phyloP scores from a whole-genome alignment of 2,888 invertebrate genomes.

The Deilephila elpenor region DNA sequence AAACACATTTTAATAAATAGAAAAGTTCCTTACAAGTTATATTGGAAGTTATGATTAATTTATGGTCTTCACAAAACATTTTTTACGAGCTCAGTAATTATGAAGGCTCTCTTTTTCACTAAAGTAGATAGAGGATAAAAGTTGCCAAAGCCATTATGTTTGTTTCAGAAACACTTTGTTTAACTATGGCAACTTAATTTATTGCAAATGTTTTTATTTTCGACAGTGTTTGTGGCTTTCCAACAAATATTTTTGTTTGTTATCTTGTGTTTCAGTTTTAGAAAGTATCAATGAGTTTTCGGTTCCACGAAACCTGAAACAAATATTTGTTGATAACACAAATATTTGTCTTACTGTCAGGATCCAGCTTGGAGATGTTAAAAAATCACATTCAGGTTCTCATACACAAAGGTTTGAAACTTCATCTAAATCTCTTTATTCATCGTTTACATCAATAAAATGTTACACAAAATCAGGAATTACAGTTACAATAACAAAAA shows the following conservation, averaged over 20 bases:
- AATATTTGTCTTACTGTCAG: too few species aligned
- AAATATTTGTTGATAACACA: too few species aligned
- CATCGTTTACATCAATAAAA: too few species aligned
- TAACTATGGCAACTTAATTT: neutral
- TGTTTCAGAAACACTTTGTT: neutral
- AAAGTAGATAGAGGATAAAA: slow-evolving; percentile 18
- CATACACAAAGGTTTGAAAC: too few species aligned
- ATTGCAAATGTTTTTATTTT: neutral
- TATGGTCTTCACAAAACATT: neutral
- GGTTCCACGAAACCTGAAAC: too few species aligned
- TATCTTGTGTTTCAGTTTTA: too few species aligned
- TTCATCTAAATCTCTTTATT: too few species aligned
- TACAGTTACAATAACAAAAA: neutral
- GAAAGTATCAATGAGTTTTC: too few species aligned
- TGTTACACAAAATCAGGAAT: too few species aligned
- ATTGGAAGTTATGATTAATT: slow-evolving; percentile 6
- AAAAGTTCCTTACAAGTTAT: neutral
- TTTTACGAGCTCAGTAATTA: neutral
- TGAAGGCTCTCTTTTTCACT: slow-evolving; percentile 5
- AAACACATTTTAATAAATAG: slow-evolving; percentile 7
- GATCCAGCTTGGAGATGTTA: too few species aligned
- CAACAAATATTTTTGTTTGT: too few species aligned
- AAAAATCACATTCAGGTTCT: too few species aligned
- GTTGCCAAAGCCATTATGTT: neutral
- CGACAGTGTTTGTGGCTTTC: neutral